Evolutionary conservation across 1,140 invertebrate genomes (phyloP).

Genomic region (Camponotus pennsylvanicus): DNA sequence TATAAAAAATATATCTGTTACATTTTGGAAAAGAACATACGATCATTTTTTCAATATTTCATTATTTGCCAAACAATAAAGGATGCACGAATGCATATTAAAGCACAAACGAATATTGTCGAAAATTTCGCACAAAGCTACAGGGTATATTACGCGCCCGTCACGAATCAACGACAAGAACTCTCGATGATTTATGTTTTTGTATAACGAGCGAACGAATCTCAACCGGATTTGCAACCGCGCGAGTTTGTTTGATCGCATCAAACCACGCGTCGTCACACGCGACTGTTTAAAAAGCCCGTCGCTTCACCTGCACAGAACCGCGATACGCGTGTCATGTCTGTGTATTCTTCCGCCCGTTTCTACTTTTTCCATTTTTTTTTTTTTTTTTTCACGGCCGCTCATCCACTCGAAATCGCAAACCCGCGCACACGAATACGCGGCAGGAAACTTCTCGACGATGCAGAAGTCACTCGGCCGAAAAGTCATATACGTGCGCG

Average conservation of each 20-base stretch:
- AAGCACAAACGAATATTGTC: background rate
- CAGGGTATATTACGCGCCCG: slow-evolving; percentile 22
- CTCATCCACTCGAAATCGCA: slow-evolving; percentile 9
- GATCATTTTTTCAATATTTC: background rate
- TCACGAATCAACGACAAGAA: slow-evolving; percentile 34
- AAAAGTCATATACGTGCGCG: slow-evolving; percentile 27
- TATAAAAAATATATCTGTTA: background rate
- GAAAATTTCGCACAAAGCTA: slow-evolving; percentile 33
- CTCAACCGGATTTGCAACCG: slow-evolving; percentile 48
- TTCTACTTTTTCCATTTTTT: background rate
- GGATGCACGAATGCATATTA: background rate
- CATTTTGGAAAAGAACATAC: background rate
- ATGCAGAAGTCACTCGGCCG: slow-evolving; percentile 32
- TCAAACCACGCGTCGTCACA: slow-evolving; percentile 40
- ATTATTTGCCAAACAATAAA: background rate
- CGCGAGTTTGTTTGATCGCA: slow-evolving; percentile 35
- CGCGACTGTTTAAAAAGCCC: slow-evolving; percentile 35
- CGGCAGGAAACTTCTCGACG: background rate
- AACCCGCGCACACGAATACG: slow-evolving; percentile 3
- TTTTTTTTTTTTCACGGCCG: background rate
- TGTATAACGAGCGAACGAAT: slow-evolving; percentile 26
- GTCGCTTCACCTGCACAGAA: slow-evolving; percentile 12
- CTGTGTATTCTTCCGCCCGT: background rate
- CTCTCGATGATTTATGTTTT: slow-evolving; percentile 31
- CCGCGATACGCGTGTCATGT: background rate